Evolutionary conservation across 2,113 vertebrate genomes (phyloP), one percentile per base, ranked within the genome.

Genomic region (Datnioides undecimradiatus): DNA sequence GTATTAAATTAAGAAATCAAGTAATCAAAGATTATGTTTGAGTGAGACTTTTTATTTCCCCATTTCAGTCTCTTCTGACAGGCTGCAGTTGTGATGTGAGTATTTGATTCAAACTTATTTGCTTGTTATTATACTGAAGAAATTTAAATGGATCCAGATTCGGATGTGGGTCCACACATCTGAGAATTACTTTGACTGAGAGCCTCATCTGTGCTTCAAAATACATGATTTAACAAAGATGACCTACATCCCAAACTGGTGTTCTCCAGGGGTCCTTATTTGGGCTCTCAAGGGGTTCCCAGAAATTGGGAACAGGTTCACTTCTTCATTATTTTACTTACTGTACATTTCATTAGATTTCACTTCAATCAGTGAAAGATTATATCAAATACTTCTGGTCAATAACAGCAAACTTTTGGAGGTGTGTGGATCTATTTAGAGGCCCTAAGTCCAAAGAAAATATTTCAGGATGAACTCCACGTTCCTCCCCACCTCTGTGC

Each of bases 1-100:
- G 70, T 87, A 93, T 93, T 93, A 92, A 93, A 93, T 87, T 72
- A 87, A 89, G 67, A 81, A 90, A 76, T 79, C 52, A 60, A 87
- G 48, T 70, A 79, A 78, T 74, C 51, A 6, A 29, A 79, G 49
- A 23, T 72, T 57, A 8, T 52, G 52, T 73, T 33, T 67, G 31
- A 10, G 12, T 38, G 1, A 41, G 52, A 51, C n/a, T 57, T 74
- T 73, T 66, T n/a, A 36, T 79, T 85, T 59, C 3, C 11, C 4
- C 19, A 8, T 29, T 38, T 66, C 17, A 41, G 14, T 49, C 16
- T 63, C 45, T 6, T 21, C 33, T 0, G 34, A 23, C 21, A 36
- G 21, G 58, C 25, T 25, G 3, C 36, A 38, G 10, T 16, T 43
- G 27, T 4, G 58, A 68, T 12, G n/a, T n/a, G 14, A 23, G 27